phyloP scores from a whole-genome alignment of 64 coral and sea anemone genomes.

The Stylophora pistillata region DNA sequence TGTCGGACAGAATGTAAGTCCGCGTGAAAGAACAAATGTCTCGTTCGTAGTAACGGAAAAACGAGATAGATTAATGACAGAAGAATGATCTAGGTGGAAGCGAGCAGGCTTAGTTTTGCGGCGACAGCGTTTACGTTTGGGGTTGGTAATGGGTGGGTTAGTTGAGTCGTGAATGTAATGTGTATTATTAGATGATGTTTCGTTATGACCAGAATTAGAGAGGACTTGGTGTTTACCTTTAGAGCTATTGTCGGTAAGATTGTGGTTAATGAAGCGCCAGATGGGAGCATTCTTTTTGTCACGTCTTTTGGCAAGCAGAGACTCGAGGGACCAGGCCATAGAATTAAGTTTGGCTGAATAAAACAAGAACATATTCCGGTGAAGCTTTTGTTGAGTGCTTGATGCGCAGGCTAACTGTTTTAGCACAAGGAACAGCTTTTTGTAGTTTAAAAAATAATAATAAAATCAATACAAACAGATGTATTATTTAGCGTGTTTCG shows the following conservation, averaged over 20 bases:
- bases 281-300: not conserved
- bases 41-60: slow-evolving; percentile 41
- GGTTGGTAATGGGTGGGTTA: not conserved
- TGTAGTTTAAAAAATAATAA: no score
- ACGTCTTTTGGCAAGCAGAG: slow-evolving; percentile 29
- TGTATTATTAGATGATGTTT: not conserved
- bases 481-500: no score
- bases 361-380: not conserved
- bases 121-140: not conserved
- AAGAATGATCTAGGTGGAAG: slow-evolving; percentile 13
- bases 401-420: no score
- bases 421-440: no score
- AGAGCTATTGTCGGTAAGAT: not conserved
- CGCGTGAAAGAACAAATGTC: slow-evolving; percentile 49
- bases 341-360: not conserved
- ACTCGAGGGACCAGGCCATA: slow-evolving; percentile 40
- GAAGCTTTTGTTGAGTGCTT: no score
- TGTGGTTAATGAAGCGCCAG: not conserved
- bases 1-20: slow-evolving; percentile 61
- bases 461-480: no score
- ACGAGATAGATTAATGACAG: slow-evolving; percentile 48
- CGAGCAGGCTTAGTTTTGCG: not conserved
- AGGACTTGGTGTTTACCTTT: not conserved
- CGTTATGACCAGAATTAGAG: not conserved
- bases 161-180: not conserved